Conservation (phyloP, 64 coral and sea anemone genomes). For the Stichodactyla mertensii region DNA sequence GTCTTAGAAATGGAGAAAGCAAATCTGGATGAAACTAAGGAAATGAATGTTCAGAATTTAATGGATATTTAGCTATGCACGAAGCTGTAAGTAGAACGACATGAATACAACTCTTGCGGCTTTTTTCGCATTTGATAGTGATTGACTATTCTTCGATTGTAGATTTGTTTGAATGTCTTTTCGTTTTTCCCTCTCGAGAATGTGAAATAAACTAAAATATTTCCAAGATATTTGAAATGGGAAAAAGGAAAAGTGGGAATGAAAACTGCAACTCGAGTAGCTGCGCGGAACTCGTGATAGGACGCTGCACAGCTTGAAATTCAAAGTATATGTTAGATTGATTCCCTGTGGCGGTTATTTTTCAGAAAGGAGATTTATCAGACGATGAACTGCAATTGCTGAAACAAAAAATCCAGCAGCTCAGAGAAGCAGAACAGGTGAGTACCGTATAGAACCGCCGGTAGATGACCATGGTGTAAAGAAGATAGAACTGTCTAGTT, state of each 20-base stretch:
- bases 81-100: conserved; percentile 4
- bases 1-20: background rate
- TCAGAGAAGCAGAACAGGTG: conserved; percentile 49
- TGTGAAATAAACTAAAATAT: background rate
- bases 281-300: background rate
- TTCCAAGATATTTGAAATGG: background rate
- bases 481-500: background rate
- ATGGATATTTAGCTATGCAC: background rate
- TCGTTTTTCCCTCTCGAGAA: background rate
- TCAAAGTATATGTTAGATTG: background rate
- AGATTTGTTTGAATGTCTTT: too few relatives aligned
- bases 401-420: conserved; percentile 40
- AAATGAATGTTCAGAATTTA: conserved; percentile 7
- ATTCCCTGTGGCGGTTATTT: background rate
- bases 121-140: too few relatives aligned
- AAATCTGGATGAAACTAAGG: background rate
- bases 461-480: background rate
- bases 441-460: background rate
- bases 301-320: background rate
- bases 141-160: too few relatives aligned
- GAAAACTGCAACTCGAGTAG: background rate
- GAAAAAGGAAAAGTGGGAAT: background rate
- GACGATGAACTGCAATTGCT: conserved; percentile 34
- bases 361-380: conserved; percentile 17
- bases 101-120: too few relatives aligned